Conservation (phyloP, 2,113 vertebrate genomes). For the Cyphotilapia sp. region DNA sequence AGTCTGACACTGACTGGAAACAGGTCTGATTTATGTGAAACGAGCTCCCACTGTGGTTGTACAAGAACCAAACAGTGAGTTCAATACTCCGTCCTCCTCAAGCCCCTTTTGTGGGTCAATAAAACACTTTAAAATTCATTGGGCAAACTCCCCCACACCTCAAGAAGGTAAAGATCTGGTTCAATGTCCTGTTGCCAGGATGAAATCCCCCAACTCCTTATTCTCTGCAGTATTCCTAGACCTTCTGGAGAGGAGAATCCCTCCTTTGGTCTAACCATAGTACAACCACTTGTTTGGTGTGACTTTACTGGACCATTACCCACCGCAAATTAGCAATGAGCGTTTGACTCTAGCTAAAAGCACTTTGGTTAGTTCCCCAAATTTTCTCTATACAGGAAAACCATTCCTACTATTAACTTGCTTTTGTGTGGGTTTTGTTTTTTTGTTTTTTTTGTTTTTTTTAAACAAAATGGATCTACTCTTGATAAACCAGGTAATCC, state of each 20-base stretch:
- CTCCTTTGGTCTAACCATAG: neutral
- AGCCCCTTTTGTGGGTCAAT: neutral
- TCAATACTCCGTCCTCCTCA: neutral
- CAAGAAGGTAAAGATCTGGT: neutral
- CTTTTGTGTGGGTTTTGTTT: neutral
- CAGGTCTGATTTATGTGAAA: neutral
- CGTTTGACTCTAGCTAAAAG: neutral
- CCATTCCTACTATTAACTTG: neutral
- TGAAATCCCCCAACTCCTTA: neutral
- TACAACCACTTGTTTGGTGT: neutral
- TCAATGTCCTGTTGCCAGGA: neutral
- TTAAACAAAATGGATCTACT: neutral
- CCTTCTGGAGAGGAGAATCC: neutral
- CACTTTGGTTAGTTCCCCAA: neutral
- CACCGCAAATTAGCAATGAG: neutral
- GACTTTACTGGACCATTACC: neutral
- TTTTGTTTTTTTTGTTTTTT: accelerated
- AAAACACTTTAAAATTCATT: neutral
- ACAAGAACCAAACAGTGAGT: neutral
- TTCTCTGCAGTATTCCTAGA: neutral
- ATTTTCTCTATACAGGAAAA: neutral
- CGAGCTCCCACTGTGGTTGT: neutral
- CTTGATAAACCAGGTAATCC: neutral
- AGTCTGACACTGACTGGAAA: neutral
- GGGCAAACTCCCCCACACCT: neutral